A percentile compares a stretch with the other conserved stretches of the same genome.
These are phyloP conservation scores for Criorhina ranunculi DNA, from an alignment of 2,888 invertebrate species.

Conservation along the genomic window DNA sequence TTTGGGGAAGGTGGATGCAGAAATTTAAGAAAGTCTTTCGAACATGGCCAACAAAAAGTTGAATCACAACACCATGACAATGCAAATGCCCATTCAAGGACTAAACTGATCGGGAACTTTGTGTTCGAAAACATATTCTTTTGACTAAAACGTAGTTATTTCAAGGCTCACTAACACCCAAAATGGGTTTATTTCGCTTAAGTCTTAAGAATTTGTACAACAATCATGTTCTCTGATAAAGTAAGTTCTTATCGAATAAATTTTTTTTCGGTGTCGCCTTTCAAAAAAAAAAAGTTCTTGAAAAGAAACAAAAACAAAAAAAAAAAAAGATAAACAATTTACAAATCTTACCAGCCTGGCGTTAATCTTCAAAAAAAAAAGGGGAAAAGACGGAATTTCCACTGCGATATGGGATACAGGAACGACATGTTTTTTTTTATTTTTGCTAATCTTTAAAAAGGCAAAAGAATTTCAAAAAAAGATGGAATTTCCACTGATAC, in stretches of 20 bases:
- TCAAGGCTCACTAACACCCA: no score
- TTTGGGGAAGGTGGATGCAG: no score
- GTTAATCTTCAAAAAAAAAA: background rate
- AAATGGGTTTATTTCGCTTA: background rate
- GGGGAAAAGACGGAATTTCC: background rate
- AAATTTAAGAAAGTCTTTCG: no score
- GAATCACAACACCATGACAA: no score
- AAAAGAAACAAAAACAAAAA: no score
- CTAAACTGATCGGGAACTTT: no score
- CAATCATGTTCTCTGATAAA: background rate
- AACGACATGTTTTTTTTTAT: background rate
- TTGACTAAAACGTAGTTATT: no score
- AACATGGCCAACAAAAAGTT: no score
- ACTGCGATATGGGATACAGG: background rate
- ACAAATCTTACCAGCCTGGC: no score
- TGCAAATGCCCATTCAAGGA: no score
- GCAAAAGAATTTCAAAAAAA: background rate
- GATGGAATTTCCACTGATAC: constrained; percentile 21
- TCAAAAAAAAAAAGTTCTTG: background rate
- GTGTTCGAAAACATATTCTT: no score
- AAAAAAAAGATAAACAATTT: constrained; percentile 13
- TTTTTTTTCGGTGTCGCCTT: constrained; percentile 7
- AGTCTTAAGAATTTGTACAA: background rate
- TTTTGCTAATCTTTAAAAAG: constrained; percentile 6
- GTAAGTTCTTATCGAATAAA: constrained; percentile 7